Conservation (phyloP, 2,113 vertebrate species). For the Hemiscyllium ocellatum region DNA sequence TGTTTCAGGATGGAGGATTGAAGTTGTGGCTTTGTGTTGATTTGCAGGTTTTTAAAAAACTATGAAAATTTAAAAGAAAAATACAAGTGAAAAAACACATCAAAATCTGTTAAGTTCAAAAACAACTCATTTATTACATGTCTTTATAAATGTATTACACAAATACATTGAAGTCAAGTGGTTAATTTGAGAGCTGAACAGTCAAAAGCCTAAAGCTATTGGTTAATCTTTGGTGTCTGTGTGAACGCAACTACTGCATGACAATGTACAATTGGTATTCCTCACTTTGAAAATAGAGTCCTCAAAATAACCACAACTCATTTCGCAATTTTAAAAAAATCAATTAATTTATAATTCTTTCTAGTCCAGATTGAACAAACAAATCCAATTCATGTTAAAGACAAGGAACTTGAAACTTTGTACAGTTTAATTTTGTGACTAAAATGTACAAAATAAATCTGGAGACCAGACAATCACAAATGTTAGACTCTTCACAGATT, state of each 20-base stretch:
- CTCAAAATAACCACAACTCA: constrained; percentile 19
- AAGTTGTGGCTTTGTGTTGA: background rate
- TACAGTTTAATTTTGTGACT: constrained; percentile 20
- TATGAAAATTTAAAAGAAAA: background rate
- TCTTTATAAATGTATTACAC: constrained; percentile 36
- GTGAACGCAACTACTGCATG: constrained; percentile 30
- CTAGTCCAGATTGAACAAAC: background rate
- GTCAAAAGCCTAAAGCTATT: constrained; percentile 38
- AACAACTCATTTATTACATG: constrained; percentile 35
- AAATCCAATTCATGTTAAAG: constrained; percentile 1
- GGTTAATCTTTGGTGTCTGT: constrained; percentile 38
- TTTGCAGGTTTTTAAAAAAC: background rate
- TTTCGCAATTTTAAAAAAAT: background rate
- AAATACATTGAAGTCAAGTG: constrained; percentile 36
- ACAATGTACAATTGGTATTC: constrained; percentile 22
- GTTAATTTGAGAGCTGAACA: constrained; percentile 37
- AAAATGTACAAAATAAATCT: background rate
- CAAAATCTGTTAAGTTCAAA: constrained; percentile 17
- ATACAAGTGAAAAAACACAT: background rate
- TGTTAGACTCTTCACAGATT: constrained; percentile 9
- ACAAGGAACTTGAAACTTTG: constrained; percentile 1
- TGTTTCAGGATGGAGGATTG: background rate
- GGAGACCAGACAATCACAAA: background rate
- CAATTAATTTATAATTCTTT: constrained; percentile 27
- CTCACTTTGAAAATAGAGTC: background rate